These are phyloP conservation scores for Pteronura brasiliensis DNA, from an alignment of 2,113 vertebrate genomes.

Conservation along the genomic window DNA sequence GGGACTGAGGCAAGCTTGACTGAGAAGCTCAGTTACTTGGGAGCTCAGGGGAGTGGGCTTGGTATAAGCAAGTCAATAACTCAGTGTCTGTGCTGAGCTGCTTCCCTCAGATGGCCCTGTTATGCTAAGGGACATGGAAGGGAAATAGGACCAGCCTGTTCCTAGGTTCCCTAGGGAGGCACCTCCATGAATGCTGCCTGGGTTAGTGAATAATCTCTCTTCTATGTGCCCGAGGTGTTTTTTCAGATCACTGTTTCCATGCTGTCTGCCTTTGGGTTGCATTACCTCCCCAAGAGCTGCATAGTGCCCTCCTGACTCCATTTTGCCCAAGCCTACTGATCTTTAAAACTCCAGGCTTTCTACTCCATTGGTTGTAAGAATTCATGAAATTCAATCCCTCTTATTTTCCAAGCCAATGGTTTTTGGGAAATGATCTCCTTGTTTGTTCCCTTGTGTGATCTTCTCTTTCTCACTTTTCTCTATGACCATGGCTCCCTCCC, in stretches of 20 bases:
- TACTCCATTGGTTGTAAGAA: background rate
- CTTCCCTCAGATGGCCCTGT: background rate
- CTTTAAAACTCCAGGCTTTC: background rate
- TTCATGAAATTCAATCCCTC: background rate
- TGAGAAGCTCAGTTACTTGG: background rate
- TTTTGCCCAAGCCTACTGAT: background rate
- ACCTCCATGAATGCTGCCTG: background rate
- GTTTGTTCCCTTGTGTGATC: background rate
- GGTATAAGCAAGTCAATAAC: background rate
- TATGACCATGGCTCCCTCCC: background rate
- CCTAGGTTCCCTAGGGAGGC: background rate
- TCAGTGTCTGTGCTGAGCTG: background rate
- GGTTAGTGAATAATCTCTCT: background rate
- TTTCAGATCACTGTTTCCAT: background rate
- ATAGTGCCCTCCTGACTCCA: background rate
- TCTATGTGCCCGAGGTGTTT: background rate
- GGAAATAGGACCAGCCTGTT: background rate
- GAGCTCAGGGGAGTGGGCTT: background rate
- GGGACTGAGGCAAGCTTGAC: background rate
- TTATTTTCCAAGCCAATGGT: background rate
- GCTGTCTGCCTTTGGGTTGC: background rate
- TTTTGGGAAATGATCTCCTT: background rate
- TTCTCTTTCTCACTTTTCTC: background rate
- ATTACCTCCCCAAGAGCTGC: background rate
- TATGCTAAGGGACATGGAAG: background rate